Conservation (phyloP, 2,113 vertebrate genomes). For the Chlamydotis undulata region DNA sequence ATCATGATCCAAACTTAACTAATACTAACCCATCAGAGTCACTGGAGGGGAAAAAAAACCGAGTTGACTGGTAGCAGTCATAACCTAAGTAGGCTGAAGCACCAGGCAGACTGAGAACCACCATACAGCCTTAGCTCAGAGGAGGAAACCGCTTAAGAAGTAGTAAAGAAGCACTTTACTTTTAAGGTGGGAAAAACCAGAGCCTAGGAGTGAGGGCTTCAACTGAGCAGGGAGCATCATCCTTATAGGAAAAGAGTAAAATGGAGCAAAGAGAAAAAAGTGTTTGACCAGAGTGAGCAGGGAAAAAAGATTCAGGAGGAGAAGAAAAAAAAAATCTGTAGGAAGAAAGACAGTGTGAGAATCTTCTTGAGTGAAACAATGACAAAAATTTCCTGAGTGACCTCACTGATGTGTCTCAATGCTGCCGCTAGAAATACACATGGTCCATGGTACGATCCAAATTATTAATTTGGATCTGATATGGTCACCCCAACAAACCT, state of each 20-base stretch:
- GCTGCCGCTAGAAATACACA: neutral
- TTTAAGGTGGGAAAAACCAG: neutral
- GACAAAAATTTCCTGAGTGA: neutral
- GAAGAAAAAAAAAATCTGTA: neutral
- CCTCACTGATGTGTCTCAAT: neutral
- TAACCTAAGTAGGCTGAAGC: neutral
- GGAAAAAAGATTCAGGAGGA: neutral
- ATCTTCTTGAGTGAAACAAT: neutral
- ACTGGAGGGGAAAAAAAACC: neutral
- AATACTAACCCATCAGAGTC: neutral
- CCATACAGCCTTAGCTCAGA: neutral
- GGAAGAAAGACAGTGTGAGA: neutral
- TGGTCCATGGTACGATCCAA: rapidly evolving
- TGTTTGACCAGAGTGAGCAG: rapidly evolving
- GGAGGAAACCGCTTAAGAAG: neutral
- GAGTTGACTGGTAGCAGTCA: neutral
- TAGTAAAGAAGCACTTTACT: neutral
- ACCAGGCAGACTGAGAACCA: neutral
- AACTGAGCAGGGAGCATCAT: neutral
- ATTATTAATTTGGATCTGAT: neutral
- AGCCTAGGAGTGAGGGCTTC: neutral
- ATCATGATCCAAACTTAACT: neutral
- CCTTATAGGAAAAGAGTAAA: neutral
- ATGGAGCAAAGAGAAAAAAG: neutral
- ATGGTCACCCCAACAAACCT: neutral